Conservation (phyloP, 1,140 invertebrate genomes). For the Melitaea cinxia region DNA sequence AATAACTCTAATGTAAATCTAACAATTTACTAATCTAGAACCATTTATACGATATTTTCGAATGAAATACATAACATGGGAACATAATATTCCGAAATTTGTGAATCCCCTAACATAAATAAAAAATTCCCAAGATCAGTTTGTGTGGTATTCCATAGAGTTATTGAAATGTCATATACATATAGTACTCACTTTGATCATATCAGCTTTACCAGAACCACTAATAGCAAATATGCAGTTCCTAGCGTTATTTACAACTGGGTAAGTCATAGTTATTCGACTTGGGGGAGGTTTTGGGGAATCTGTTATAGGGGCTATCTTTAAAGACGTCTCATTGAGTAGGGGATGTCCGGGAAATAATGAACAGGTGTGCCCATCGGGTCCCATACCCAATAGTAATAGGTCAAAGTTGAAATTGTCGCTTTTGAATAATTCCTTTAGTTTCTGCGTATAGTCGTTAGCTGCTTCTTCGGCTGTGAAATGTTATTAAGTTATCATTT, state of each 20-base stretch:
- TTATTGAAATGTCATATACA: conserved; percentile 7
- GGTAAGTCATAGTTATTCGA: conserved; percentile 96
- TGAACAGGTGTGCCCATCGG: conserved; percentile 99
- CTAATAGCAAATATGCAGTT: conserved; percentile 92
- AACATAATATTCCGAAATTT: too few species aligned
- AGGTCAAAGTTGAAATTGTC: conserved; percentile 90
- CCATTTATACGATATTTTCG: too few species aligned
- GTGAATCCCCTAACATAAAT: too few species aligned
- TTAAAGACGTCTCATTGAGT: conserved; percentile 84
- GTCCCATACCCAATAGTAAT: conserved; percentile 96
- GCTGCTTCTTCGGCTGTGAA: conserved; percentile 90
- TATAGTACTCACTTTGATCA: conserved; percentile 88
- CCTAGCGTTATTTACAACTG: conserved; percentile 94
- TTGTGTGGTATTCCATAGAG: too few species aligned
- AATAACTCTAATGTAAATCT: too few species aligned
- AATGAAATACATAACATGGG: too few species aligned
- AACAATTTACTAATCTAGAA: too few species aligned
- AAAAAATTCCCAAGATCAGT: too few species aligned
- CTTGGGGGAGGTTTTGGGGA: conserved; percentile 97
- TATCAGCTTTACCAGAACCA: conserved; percentile 93
- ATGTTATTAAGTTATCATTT: too few species aligned
- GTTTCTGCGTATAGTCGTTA: conserved; percentile 88
- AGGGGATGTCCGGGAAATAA: conserved; percentile 94
- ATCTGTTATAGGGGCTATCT: conserved; percentile 93
- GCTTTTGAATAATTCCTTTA: conserved; percentile 84